Conservation (phyloP, 2,113 vertebrate species). For the Halcyon malimbica region DNA sequence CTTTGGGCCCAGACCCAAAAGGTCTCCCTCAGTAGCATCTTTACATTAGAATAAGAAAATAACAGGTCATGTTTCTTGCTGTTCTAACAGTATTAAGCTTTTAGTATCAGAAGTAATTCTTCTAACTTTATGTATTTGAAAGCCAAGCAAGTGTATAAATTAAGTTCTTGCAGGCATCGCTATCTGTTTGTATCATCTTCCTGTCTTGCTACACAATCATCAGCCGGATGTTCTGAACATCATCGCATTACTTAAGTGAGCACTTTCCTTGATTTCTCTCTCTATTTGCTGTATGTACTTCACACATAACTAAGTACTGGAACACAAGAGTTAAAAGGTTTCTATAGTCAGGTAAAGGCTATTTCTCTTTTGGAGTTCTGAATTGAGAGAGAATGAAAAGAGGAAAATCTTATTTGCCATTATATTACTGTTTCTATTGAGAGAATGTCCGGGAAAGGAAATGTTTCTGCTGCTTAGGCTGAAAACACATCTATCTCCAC, state of each 20-base stretch:
- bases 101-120: not conserved
- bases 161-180: not conserved
- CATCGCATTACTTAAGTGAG: not conserved
- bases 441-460: constrained; percentile 10
- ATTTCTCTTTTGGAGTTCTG: not conserved
- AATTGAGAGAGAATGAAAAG: constrained; percentile 6
- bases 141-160: not conserved
- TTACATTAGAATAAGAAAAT: not conserved
- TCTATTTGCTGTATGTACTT: not conserved
- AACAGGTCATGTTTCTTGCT: not conserved
- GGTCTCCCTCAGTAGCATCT: not conserved
- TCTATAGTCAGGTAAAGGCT: not conserved
- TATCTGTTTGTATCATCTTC: not conserved
- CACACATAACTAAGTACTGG: not conserved
- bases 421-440: constrained; percentile 9
- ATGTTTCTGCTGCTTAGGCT: constrained; percentile 19
- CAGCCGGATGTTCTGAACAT: not conserved
- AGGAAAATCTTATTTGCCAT: constrained; percentile 30
- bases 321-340: not conserved
- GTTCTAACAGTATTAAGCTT: not conserved
- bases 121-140: not conserved
- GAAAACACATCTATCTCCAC: constrained; percentile 1
- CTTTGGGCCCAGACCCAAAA: not conserved
- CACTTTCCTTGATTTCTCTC: not conserved
- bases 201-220: not conserved